Percentiles rank a stretch among this genome's conserved stretches.
phyloP scores from a whole-genome alignment of 2,113 vertebrate genomes.

The Stomatorhinus ivindoensis region DNA sequence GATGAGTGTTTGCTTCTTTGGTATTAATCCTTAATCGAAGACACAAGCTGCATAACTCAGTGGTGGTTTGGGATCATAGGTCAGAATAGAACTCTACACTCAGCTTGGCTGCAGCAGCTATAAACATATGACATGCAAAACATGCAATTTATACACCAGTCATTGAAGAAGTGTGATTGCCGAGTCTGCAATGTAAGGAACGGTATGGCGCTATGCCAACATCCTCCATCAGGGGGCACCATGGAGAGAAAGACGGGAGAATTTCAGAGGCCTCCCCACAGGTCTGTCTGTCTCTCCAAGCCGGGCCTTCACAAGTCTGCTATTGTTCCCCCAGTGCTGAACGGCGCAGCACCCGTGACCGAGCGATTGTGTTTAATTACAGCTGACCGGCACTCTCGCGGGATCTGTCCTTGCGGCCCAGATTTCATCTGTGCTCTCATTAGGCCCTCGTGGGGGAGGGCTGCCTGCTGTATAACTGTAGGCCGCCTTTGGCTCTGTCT shows the following conservation, averaged over 20 bases:
- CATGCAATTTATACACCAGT: neutral
- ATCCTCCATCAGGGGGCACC: neutral
- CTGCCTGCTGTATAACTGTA: slow-evolving; percentile 5
- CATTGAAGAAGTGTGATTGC: neutral
- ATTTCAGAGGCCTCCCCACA: neutral
- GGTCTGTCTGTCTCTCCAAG: neutral
- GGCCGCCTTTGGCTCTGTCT: slow-evolving; percentile 16
- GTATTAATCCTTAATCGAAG: neutral
- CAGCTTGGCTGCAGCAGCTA: neutral
- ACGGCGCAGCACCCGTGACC: slow-evolving; percentile 48
- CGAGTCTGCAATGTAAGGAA: neutral
- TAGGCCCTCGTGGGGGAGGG: slow-evolving; percentile 37
- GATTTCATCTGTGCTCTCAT: slow-evolving; percentile 60
- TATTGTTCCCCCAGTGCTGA: slow-evolving; percentile 54
- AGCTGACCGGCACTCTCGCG: slow-evolving; percentile 51
- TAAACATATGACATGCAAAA: neutral
- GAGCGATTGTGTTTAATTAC: slow-evolving; percentile 65
- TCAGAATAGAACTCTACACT: neutral
- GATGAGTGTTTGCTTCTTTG: neutral
- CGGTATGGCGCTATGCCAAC: neutral
- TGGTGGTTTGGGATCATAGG: neutral
- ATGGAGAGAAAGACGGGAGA: neutral
- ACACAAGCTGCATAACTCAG: neutral
- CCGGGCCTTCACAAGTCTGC: slow-evolving; percentile 45
- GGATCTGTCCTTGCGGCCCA: slow-evolving; percentile 59